Evolutionary conservation across 2,888 invertebrate species (phyloP).

Genomic region (Tipula vernalis): DNA sequence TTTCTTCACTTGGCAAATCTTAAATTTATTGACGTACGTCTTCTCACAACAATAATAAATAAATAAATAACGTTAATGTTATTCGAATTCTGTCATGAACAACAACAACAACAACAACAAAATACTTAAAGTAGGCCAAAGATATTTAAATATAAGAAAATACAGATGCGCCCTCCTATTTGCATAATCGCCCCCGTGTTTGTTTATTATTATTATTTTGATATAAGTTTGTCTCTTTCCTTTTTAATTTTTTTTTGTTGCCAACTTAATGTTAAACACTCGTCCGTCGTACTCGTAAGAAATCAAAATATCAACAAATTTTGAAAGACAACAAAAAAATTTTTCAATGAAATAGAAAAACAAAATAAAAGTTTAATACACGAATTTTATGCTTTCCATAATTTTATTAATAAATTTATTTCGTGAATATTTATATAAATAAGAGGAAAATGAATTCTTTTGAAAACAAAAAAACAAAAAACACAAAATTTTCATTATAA

Average conservation of each 20-base stretch:
- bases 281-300: background rate
- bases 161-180: background rate
- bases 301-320: background rate
- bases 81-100: background rate
- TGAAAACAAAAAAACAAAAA: background rate
- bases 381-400: background rate
- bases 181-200: background rate
- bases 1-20: background rate
- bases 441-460: background rate
- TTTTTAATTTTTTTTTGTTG: background rate
- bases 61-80: background rate
- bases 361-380: background rate
- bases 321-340: background rate
- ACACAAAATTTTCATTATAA: background rate
- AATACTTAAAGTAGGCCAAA: background rate
- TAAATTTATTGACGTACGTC: background rate
- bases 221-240: background rate
- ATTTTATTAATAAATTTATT: background rate
- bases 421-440: background rate
- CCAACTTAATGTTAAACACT: background rate
- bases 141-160: background rate
- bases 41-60: background rate
- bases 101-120: background rate
- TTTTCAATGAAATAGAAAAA: background rate
- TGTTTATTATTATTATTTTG: background rate